Percentiles rank a stretch among this genome's conserved stretches.
Evolutionary conservation across 2,888 invertebrate species (phyloP).

Genomic region (Trimorus sp.): DNA sequence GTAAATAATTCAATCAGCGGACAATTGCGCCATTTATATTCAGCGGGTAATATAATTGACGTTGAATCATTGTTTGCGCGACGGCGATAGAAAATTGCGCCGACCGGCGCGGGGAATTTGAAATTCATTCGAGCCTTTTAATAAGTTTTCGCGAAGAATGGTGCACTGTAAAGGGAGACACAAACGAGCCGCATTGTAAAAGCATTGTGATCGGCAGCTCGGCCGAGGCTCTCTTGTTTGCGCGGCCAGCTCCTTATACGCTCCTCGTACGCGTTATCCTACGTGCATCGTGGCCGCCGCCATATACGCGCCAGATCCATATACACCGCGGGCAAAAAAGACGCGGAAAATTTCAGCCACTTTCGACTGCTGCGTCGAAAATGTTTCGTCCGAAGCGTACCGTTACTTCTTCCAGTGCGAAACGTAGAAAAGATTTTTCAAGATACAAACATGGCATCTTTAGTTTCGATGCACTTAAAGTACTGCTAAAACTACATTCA

Average conservation of each 20-base stretch:
- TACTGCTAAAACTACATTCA: too few relatives aligned
- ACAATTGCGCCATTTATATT: conserved; percentile 39
- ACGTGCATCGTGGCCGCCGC: conserved; percentile 50
- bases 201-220: conserved; percentile 66
- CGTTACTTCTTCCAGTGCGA: too few relatives aligned
- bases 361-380: neutral
- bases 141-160: conserved; percentile 49
- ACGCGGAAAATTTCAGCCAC: conserved; percentile 19
- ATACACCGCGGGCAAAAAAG: conserved; percentile 25
- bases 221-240: conserved; percentile 67
- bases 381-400: too few relatives aligned
- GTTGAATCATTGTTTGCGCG: conserved; percentile 36
- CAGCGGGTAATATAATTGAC: conserved; percentile 31
- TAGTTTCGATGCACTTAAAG: too few relatives aligned
- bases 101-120: conserved; percentile 21
- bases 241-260: conserved; percentile 68
- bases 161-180: conserved; percentile 40
- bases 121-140: conserved; percentile 51
- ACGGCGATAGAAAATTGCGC: conserved; percentile 33
- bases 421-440: too few relatives aligned
- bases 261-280: conserved; percentile 65
- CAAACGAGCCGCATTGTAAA: conserved; percentile 51
- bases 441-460: too few relatives aligned
- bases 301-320: conserved; percentile 47
- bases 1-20: conserved; percentile 37